These are phyloP conservation scores for Alectura lathami DNA, from an alignment of 2,113 vertebrate genomes.

Conservation along the genomic window DNA sequence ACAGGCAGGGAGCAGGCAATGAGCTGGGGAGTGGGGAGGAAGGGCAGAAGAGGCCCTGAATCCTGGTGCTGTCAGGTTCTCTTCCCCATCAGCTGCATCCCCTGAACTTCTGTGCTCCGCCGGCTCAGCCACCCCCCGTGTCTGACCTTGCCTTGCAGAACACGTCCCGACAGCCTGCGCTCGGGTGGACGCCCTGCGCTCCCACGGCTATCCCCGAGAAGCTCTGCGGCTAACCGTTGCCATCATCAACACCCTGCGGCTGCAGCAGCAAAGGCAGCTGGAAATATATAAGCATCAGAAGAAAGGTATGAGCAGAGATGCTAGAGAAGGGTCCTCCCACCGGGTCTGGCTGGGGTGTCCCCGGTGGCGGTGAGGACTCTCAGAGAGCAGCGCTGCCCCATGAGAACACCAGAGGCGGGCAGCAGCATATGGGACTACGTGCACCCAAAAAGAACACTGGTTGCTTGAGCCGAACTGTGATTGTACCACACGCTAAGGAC, in stretches of 20 bases:
- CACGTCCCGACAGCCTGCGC: constrained; percentile 97
- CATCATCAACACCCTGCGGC: constrained; percentile 94
- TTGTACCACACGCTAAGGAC: background rate
- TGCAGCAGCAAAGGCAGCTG: constrained; percentile 95
- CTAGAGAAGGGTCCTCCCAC: background rate
- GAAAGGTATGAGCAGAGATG: constrained; percentile 84
- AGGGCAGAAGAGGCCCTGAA: background rate
- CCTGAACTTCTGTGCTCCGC: background rate
- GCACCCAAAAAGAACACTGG: background rate
- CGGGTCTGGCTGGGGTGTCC: background rate
- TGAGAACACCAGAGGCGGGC: background rate
- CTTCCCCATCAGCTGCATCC: background rate
- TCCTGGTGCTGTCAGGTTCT: background rate
- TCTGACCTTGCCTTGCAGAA: constrained; percentile 79
- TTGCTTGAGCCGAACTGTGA: background rate
- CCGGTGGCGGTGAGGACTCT: background rate
- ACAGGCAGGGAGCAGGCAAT: background rate
- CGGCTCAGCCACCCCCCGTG: background rate
- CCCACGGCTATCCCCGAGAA: constrained; percentile 96
- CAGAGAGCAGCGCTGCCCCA: background rate
- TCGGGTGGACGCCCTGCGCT: constrained; percentile 94
- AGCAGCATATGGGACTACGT: rapidly evolving
- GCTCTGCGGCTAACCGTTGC: constrained; percentile 94
- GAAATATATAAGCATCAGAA: constrained; percentile 99
- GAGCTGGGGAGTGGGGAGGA: background rate